Evolutionary conservation across 2,888 invertebrate species (phyloP), one percentile per base, ranked within the genome.

Genomic region (Bembecia ichneumoniformis): DNA sequence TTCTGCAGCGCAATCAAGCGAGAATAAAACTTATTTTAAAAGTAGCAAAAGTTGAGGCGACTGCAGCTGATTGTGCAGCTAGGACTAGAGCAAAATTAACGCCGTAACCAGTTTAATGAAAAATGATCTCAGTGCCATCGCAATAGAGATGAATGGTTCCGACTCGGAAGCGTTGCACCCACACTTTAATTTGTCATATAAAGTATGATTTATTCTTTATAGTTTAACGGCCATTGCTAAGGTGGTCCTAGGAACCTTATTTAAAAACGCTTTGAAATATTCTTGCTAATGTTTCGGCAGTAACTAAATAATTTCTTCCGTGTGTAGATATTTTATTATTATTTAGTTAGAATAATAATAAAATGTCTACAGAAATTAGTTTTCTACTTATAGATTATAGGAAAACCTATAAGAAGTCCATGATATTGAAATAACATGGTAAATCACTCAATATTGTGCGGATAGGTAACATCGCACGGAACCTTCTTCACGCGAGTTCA

Each of bases 121-220:
- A 11, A 40, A 40, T 40, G 40, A 40, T n/a, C 40, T 40, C 14
- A 11, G 14, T 14, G 40, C 14, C 40, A 7, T 40, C 14, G 40
- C 14, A 40, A 40, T 40, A 40, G n/a, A 14, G 14, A 40, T 13
- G 40, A 11, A 40, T 40, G 40, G 40, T 5, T 13, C 3, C 5
- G 17, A 20, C 40, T 16, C 11, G 40, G 11, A 28, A n/a, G 10
- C 28, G 28, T 47, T 47, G 28, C 11, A n/a, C 11, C 13, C 35
- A 47, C 35, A 50, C 51, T 53, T 53, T 53, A 51, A 53, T 53
- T 53, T 53, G 51, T 53, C 53, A 53, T 46, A 49, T 51, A 53
- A 53, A 53, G 43, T 44, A 44, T 51, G 53, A 53, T 53, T 53
- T 47, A 53, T 51, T 20, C 40, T 43, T 48, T 34, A 15, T 15